These are phyloP conservation scores for Pseudocheirus occidentalis DNA, from an alignment of 2,797 vertebrate species.

Conservation along the genomic window DNA sequence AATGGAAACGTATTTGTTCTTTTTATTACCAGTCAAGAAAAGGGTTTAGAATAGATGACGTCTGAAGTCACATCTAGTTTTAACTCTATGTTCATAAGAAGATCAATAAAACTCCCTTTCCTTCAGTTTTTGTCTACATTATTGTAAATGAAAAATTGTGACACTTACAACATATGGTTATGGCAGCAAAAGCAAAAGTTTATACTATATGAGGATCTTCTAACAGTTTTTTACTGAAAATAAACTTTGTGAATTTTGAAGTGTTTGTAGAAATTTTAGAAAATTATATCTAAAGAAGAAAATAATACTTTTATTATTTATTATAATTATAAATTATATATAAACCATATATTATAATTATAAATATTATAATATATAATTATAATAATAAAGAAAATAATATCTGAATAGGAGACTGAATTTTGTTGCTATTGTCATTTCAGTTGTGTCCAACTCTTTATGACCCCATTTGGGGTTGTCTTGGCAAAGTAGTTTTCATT, in stretches of 20 bases:
- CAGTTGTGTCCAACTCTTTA: too few relatives aligned
- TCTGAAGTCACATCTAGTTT: not conserved
- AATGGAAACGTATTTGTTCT: not conserved
- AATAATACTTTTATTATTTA: too few relatives aligned
- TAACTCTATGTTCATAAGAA: not conserved
- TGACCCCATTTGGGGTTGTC: too few relatives aligned
- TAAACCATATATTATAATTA: too few relatives aligned
- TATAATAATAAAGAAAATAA: too few relatives aligned
- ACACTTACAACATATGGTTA: not conserved
- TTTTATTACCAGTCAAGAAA: not conserved
- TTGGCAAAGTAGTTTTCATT: too few relatives aligned
- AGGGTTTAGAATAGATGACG: not conserved
- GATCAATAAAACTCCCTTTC: not conserved
- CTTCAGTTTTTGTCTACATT: not conserved
- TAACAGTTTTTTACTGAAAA: not conserved
- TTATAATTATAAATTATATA: too few relatives aligned
- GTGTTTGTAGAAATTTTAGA: not conserved
- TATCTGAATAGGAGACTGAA: not conserved
- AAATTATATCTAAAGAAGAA: too few relatives aligned
- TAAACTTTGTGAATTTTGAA: not conserved
- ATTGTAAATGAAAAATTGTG: not conserved
- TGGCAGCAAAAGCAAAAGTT: not conserved
- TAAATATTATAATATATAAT: too few relatives aligned
- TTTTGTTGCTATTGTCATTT: too few relatives aligned
- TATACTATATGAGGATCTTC: not conserved